phyloP scores from a whole-genome alignment of 2,113 vertebrate species.

The Lepisosteus osseus region DNA sequence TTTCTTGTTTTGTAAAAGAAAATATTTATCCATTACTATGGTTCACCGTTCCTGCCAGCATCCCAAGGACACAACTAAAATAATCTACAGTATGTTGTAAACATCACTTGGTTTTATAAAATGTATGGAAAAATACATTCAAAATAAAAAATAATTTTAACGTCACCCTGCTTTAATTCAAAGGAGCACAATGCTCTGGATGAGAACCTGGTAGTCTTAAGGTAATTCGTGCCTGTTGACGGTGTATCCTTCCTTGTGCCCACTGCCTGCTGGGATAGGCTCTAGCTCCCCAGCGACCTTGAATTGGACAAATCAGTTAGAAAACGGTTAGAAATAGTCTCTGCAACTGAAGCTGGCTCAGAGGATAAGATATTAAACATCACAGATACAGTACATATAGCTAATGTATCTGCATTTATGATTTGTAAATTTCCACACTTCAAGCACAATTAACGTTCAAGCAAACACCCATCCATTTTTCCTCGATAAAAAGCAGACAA shows the following conservation, averaged over 20 bases:
- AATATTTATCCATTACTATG: no score
- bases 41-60: no score
- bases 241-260: no score
- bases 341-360: neutral
- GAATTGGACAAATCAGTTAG: no score
- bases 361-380: slow-evolving; percentile 2
- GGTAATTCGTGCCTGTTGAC: neutral
- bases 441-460: neutral
- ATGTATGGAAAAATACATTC: no score
- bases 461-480: neutral
- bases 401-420: neutral
- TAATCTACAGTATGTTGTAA: no score
- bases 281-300: no score
- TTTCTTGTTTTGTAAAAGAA: no score
- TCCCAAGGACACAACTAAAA: no score
- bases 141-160: no score
- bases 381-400: neutral
- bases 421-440: neutral
- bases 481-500: neutral
- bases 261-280: no score
- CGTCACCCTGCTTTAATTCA: neutral
- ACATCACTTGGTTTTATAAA: no score
- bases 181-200: neutral
- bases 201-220: neutral
- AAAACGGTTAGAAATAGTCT: neutral